These are phyloP conservation scores for Fundulus diaphanus DNA, from an alignment of 2,797 vertebrate genomes.

Conservation along the genomic window DNA sequence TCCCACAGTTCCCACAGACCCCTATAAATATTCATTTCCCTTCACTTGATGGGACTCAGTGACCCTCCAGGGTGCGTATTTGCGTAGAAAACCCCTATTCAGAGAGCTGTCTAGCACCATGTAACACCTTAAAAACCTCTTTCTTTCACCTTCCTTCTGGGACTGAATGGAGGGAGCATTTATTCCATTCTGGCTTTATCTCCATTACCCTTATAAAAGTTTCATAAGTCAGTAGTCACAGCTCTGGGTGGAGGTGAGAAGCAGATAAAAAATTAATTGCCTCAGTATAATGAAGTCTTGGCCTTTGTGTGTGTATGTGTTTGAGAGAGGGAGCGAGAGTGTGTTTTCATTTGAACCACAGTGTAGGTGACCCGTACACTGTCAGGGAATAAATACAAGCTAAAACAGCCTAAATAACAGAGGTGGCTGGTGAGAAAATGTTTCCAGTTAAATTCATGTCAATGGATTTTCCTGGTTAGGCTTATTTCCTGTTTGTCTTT, in stretches of 20 bases:
- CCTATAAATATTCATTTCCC: constrained; percentile 37
- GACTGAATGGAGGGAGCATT: constrained; percentile 28
- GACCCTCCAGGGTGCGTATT: constrained; percentile 3
- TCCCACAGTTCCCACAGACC: background rate
- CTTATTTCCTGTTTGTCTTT: background rate
- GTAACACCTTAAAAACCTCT: constrained; percentile 52
- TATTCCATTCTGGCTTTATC: constrained; percentile 75
- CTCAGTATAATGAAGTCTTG: constrained; percentile 50
- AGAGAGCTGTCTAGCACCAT: constrained; percentile 58
- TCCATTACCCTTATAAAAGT: constrained; percentile 81
- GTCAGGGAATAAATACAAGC: background rate
- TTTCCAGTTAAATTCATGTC: background rate
- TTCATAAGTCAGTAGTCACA: constrained; percentile 62
- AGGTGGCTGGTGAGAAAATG: background rate
- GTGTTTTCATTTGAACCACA: background rate
- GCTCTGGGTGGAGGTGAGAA: constrained; percentile 59
- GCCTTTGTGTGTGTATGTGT: constrained; percentile 2
- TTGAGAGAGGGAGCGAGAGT: background rate
- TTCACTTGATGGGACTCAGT: background rate
- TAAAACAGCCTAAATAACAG: background rate
- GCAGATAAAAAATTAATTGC: constrained; percentile 75
- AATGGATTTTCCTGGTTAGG: too few relatives aligned
- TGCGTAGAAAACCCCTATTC: constrained; percentile 24
- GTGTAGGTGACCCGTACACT: background rate
- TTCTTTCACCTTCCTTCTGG: constrained; percentile 36